These are phyloP conservation scores for Parapsyche elsis DNA, from an alignment of 1,140 invertebrate genomes.

Conservation along the genomic window DNA sequence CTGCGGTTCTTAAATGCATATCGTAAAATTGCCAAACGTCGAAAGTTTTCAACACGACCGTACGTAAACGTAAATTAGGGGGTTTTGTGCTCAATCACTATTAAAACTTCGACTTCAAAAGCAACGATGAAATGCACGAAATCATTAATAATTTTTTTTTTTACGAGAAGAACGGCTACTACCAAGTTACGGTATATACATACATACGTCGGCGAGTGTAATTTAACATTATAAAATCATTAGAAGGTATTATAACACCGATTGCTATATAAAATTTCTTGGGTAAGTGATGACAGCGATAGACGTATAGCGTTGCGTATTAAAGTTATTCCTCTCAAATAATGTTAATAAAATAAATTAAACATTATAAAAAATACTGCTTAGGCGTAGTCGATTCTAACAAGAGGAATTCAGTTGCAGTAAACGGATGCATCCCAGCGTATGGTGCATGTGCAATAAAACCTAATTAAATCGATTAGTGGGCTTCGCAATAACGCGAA, in stretches of 20 bases:
- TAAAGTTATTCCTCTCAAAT: no score
- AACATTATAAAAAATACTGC: no score
- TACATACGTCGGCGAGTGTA: no score
- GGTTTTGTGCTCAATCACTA: neutral
- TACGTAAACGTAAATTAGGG: neutral
- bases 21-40: neutral
- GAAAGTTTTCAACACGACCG: neutral
- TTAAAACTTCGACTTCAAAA: neutral
- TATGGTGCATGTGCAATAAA: slow-evolving; percentile 41
- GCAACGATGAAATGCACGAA: neutral
- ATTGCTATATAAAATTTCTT: no score
- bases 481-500: slow-evolving; percentile 11
- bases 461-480: slow-evolving; percentile 52
- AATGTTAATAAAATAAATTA: no score
- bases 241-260: no score
- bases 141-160: neutral
- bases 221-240: no score
- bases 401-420: neutral
- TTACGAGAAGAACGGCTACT: no score
- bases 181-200: no score
- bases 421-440: neutral
- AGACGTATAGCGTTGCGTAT: no score
- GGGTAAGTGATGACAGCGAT: no score
- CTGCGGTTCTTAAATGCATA: neutral
- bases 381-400: neutral